Conservation (phyloP, 2,888 invertebrate genomes). For the Teleogryllus oceanicus region DNA sequence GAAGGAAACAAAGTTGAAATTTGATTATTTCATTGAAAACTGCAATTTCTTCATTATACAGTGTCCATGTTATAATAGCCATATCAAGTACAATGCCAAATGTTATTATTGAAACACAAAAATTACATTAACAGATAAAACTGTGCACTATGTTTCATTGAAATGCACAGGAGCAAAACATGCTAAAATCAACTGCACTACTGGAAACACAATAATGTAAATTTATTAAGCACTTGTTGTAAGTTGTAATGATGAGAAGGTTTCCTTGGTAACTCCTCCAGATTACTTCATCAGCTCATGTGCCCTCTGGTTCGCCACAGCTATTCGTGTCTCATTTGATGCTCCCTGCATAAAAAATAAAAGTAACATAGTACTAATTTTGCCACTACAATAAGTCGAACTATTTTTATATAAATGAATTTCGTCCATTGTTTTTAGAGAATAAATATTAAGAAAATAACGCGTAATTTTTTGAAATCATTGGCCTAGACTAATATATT, state of each 20-base stretch:
- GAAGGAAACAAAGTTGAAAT: too few relatives aligned
- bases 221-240: neutral
- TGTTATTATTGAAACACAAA: neutral
- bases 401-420: too few relatives aligned
- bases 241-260: slow-evolving; percentile 5
- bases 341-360: slow-evolving; percentile 57
- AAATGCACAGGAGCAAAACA: neutral
- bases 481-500: too few relatives aligned
- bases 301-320: slow-evolving; percentile 93
- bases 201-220: neutral
- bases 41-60: too few relatives aligned
- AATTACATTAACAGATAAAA: neutral
- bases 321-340: slow-evolving; percentile 94
- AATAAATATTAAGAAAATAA: too few relatives aligned
- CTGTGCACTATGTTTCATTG: neutral
- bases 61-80: too few relatives aligned
- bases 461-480: too few relatives aligned
- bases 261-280: slow-evolving; percentile 18
- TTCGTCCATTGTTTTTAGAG: too few relatives aligned
- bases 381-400: too few relatives aligned
- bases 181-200: neutral
- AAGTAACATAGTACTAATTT: too few relatives aligned
- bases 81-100: neutral
- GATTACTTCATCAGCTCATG: slow-evolving; percentile 90
- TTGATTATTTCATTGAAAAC: too few relatives aligned